Percentiles rank a stretch among this genome's conserved stretches.
phyloP scores from a whole-genome alignment of 2,797 vertebrate genomes.

The Schizopygopsis pylzovi region DNA sequence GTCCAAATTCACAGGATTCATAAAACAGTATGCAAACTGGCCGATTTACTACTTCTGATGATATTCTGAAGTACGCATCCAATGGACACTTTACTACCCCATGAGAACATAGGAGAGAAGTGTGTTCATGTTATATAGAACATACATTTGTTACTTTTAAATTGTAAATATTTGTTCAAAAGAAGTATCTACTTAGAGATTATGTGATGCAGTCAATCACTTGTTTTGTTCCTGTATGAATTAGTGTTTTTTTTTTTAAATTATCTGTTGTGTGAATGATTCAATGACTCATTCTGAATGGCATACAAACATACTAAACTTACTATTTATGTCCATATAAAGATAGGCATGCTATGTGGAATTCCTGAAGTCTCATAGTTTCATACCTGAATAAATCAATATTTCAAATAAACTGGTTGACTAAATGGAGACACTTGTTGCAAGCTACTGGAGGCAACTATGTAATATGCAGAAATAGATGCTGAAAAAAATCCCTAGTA shows the following conservation, averaged over 20 bases:
- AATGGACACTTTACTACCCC: neutral
- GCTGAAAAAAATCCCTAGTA: neutral
- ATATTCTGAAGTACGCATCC: neutral
- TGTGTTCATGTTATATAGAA: neutral
- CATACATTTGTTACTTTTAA: neutral
- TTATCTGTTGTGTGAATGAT: neutral
- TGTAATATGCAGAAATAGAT: neutral
- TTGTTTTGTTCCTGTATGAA: neutral
- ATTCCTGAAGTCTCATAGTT: neutral
- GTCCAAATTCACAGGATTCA: too few relatives aligned
- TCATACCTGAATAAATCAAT: neutral
- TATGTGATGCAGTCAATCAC: neutral
- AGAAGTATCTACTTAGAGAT: neutral
- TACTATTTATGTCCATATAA: neutral
- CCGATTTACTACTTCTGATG: neutral
- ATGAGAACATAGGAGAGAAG: neutral
- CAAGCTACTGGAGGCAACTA: neutral
- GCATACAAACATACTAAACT: neutral
- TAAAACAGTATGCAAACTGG: neutral
- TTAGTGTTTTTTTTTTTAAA: neutral
- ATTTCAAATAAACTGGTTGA: neutral
- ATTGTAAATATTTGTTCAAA: neutral
- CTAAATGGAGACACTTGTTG: neutral
- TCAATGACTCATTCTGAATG: neutral
- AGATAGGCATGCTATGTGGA: neutral